These are phyloP conservation scores for Spisula solida DNA, from an alignment of 2,888 invertebrate genomes.

Conservation along the genomic window DNA sequence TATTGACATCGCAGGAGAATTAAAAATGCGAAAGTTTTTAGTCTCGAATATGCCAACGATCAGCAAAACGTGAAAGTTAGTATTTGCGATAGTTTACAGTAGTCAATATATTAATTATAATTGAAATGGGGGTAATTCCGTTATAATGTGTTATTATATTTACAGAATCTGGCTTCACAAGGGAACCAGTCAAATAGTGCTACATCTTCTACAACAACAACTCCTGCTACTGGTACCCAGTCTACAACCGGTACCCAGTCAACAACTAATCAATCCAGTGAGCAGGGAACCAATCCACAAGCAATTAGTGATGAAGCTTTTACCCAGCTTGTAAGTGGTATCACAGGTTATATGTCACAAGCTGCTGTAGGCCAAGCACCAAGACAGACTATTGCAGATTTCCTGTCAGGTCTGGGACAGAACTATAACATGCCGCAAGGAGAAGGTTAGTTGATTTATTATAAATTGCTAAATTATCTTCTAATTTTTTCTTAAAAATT, in stretches of 20 bases:
- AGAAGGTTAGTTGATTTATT: constrained; percentile 75
- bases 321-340: constrained; percentile 81
- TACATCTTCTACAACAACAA: background rate
- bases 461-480: too few relatives aligned
- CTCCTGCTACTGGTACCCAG: constrained; percentile 41
- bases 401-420: constrained; percentile 79
- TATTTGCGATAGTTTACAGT: background rate
- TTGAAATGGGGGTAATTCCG: too few relatives aligned
- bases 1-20: too few relatives aligned
- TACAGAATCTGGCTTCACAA: background rate
- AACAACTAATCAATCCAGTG: constrained; percentile 30
- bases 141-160: background rate
- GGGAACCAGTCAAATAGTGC: constrained; percentile 44
- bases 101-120: too few relatives aligned
- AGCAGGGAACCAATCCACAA: constrained; percentile 88
- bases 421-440: constrained; percentile 78
- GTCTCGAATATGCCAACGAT: too few relatives aligned
- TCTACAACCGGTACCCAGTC: constrained; percentile 32
- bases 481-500: too few relatives aligned
- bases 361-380: constrained; percentile 81
- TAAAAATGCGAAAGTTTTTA: too few relatives aligned
- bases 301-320: constrained; percentile 82
- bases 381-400: constrained; percentile 79
- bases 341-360: constrained; percentile 79
- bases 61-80: background rate